phyloP scores from a whole-genome alignment of 2,888 invertebrate species.

The Eupithecia centaureata region DNA sequence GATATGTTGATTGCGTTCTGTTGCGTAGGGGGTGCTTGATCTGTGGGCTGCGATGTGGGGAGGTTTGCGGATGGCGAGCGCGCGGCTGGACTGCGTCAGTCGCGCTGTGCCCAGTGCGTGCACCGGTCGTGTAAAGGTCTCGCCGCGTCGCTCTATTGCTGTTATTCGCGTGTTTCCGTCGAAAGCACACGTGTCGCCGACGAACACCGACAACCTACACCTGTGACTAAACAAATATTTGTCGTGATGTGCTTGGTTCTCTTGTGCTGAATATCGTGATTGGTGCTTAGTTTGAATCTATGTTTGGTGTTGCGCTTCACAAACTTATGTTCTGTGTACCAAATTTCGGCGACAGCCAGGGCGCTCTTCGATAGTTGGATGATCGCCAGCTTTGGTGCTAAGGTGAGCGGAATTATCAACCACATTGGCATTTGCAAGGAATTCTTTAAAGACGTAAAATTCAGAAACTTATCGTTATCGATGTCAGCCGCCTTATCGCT shows the following conservation, averaged over 20 bases:
- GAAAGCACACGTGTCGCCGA: slow-evolving; percentile 77
- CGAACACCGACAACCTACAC: slow-evolving; percentile 68
- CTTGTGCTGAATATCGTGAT: slow-evolving; percentile 64
- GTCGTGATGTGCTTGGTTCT: slow-evolving; percentile 75
- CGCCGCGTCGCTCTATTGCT: slow-evolving; percentile 58
- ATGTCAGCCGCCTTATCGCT: slow-evolving; percentile 61
- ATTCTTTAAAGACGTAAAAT: slow-evolving; percentile 49
- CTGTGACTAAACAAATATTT: slow-evolving; percentile 77
- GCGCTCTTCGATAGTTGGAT: slow-evolving; percentile 77
- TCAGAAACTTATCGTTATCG: slow-evolving; percentile 57
- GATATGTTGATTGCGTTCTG: slow-evolving; percentile 53
- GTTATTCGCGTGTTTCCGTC: slow-evolving; percentile 76
- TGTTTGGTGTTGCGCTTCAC: slow-evolving; percentile 41
- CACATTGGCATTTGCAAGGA: slow-evolving; percentile 51
- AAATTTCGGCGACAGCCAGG: slow-evolving; percentile 77
- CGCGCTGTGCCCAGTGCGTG: slow-evolving; percentile 73
- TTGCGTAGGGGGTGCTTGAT: slow-evolving; percentile 49
- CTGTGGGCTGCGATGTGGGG: slow-evolving; percentile 53
- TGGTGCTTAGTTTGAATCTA: slow-evolving; percentile 68
- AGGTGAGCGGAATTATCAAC: slow-evolving; percentile 71
- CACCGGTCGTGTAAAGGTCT: slow-evolving; percentile 71
- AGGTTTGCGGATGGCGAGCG: slow-evolving; percentile 41
- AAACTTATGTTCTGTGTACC: slow-evolving; percentile 61
- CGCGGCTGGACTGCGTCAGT: slow-evolving; percentile 62
- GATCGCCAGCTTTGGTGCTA: slow-evolving; percentile 80